Evolutionary conservation across 2,888 invertebrate genomes (phyloP).

Genomic region (Charanyca ferruginea): DNA sequence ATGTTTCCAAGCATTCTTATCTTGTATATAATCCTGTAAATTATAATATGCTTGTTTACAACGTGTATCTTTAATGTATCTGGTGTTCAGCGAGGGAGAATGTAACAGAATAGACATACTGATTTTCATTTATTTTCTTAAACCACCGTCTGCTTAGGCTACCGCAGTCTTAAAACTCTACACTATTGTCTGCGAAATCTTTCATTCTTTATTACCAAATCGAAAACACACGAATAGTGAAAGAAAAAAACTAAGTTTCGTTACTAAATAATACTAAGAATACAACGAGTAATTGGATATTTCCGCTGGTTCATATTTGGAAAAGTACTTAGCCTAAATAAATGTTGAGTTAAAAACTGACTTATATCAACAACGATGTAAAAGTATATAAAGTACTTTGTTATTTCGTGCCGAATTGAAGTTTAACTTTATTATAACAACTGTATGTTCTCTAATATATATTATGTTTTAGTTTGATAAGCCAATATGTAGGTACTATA

Average conservation of each 20-base stretch:
- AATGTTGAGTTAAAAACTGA: slow-evolving; percentile 25
- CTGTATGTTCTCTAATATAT: slow-evolving; percentile 16
- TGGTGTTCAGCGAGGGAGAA: no score
- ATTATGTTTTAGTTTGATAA: slow-evolving; percentile 29
- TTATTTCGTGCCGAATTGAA: slow-evolving; percentile 31
- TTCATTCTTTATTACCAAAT: slow-evolving; percentile 5
- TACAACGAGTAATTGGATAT: background rate
- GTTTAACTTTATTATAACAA: slow-evolving; percentile 20
- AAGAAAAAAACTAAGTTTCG: slow-evolving; percentile 7
- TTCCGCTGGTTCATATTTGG: background rate
- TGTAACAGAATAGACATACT: no score
- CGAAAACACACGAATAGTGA: background rate
- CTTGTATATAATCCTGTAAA: no score
- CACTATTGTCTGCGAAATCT: background rate
- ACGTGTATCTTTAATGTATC: no score
- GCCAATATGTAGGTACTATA: slow-evolving; percentile 9
- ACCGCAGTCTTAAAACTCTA: background rate
- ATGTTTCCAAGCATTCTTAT: no score
- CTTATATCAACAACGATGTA: slow-evolving; percentile 21
- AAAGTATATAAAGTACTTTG: slow-evolving; percentile 20
- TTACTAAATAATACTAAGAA: slow-evolving; percentile 2
- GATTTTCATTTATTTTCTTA: no score
- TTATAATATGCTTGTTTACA: no score
- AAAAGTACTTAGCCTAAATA: background rate
- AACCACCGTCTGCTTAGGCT: no score